Evolutionary conservation across 2,888 invertebrate species (phyloP), one percentile per base, ranked within the genome.

Genomic region (Pristionchus maxplancki): DNA sequence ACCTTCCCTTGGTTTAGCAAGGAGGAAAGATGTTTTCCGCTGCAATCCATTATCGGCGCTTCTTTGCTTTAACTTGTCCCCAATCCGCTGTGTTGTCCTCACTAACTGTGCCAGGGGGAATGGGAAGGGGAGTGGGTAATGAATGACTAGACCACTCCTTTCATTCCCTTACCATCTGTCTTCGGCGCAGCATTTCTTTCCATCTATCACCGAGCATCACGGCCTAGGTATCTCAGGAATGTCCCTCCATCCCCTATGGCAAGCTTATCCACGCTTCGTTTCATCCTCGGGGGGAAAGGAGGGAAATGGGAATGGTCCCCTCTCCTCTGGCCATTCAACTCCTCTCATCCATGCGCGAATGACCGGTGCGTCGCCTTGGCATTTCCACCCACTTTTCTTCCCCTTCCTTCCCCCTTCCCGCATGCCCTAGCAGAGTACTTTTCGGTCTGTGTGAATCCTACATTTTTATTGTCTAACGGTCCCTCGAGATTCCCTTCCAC

Each of bases 231-330:
- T 78, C 44, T 78, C 44, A n/a, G 78, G 78, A 78, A 78, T 78
- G 78, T 78, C 71, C 67, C 67, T 34, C 31, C 31, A 13, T 78
- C 78, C 34, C 64, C 31, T 31, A 28, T 67, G 74, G 78, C 44
- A n/a, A 48, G 78, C 78, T 78, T 78, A 78, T 78, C 44, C 78
- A 44, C 78, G 78, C 78, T 78, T 78, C 78, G 28, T 78, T 78
- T 78, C 28, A 44, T 40, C 3, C n/a, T 2, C 9, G 17, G 44
- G 44, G 44, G 44, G 48, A 78, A 58, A n/a, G 58, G n/a, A 20
- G n/a, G n/a, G 78, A 6, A 78, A 48, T 78, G 78, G 78, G 78
- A 48, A 78, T 78, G n/a, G 78, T 78, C 78, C 44, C 78, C 40
- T 40, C 40, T 28, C 20, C 40, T 5, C 15, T 44, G 44, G 40